These are phyloP conservation scores for Oplegnathus fasciatus DNA, from an alignment of 2,113 vertebrate genomes.

Conservation along the genomic window DNA sequence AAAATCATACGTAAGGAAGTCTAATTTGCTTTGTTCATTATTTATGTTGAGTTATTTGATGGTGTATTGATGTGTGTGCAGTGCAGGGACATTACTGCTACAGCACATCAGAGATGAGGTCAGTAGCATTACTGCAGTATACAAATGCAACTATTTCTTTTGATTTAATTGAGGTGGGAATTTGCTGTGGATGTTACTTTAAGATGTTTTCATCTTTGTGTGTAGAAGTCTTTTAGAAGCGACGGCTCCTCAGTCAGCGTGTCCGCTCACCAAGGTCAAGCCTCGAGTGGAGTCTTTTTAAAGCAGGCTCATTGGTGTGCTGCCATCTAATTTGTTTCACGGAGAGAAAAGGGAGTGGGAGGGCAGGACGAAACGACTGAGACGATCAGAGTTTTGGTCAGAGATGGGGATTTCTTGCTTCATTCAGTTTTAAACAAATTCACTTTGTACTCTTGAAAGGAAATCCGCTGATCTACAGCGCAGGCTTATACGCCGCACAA, in stretches of 20 bases:
- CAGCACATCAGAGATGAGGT: neutral
- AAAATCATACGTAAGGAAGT: neutral
- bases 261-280: slow-evolving; percentile 34
- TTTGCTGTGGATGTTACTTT: slow-evolving; percentile 5
- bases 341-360: slow-evolving; percentile 25
- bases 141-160: neutral
- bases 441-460: slow-evolving; percentile 62
- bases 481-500: slow-evolving; percentile 36
- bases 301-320: slow-evolving; percentile 39
- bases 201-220: slow-evolving; percentile 7
- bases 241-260: slow-evolving; percentile 2
- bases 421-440: slow-evolving; percentile 64
- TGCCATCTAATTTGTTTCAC: slow-evolving; percentile 46
- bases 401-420: slow-evolving; percentile 42
- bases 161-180: slow-evolving; percentile 3
- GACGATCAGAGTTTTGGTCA: slow-evolving; percentile 19
- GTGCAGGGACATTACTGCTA: neutral
- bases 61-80: neutral
- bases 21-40: slow-evolving; percentile 20
- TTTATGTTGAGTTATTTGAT: neutral
- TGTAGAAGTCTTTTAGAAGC: neutral
- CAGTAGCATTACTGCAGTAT: neutral
- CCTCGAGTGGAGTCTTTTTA: slow-evolving; percentile 19
- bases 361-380: neutral
- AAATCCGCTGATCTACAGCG: slow-evolving; percentile 59